Base-by-base conservation (phyloP, 37 sponge, comb jelly and placozoan species). In the Cladorhizidae sp. region DNA sequence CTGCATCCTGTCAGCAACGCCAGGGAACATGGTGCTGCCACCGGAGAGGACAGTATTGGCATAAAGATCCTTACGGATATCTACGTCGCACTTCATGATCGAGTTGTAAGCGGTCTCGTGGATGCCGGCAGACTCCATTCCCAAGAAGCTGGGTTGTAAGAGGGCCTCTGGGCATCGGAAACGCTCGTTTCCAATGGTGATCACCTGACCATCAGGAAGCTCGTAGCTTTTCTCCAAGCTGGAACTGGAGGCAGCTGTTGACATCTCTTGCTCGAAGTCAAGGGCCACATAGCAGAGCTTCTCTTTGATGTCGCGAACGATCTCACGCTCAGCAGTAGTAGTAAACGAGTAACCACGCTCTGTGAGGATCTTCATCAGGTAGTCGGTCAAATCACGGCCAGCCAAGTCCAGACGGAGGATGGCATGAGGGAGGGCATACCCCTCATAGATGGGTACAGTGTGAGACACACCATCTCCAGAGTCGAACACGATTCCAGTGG, bases 61-160 rank as follows among this genome's bases (percentile, higher is more conserved):
- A 83, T 96, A 98, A 69, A 98, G 95, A 73, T 96, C 97, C 91
- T 96, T 98, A 71, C 99, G 80, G 93, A 98, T 98, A 88, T 96
- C 97, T 1, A 96, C 99, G 65, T 98, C 99, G 72, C 99, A 98
- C 90, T 98, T 98, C 99, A 96, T 98, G 97, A 98, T 96, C 75
- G 99, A 98, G 93, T 96, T 96, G 93, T 98, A 98, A 68, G 61
- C 62, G 69, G 97, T 94, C 86, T 98, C 99, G 89, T 98, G 98
- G 89, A 98, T 95, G 57, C 98, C 98, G 39, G 98, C 94, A 80
- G 93, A 95, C 75, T 98, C 98, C 96, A 95, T 98, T 21, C 98
- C 98, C 73, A 92, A 69, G 90, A 93, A 91, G 83, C 85, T 87
- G 64, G 93, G 93, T 77, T 96, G 89, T 89, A 93, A 93, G 64